Evolutionary conservation across 2,113 vertebrate species (phyloP), one percentile per base, ranked within the genome.

Genomic region (Osmerus mordax): DNA sequence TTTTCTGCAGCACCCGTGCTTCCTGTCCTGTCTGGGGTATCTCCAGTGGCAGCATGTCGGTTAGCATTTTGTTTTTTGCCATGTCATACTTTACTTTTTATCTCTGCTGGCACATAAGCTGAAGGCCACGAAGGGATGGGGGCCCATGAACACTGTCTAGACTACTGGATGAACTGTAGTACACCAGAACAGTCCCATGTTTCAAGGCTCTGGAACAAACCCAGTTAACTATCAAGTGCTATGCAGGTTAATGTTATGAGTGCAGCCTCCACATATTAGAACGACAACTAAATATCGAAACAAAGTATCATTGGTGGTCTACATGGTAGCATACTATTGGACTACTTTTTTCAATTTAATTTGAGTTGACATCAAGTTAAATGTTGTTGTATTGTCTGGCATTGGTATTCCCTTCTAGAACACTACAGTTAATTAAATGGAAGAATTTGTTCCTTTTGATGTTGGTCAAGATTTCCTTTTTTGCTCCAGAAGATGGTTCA

Each of bases 31-130:
- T 79, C 63, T 65, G 61, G 47, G 69, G 67, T 65, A 72, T 75
- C 23, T 60, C 56, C 62, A 60, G 66, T 67, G 70, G 75, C 71
- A 65, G 55, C 56, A 64, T n/a, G 56, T 47, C 14, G 16, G 32
- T 28, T 71, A 28, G 23, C 7, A 53, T 58, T 62, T 72, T 13
- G 29, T 53, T 18, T 87, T 83, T 73, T 77, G 81, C 83, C 12
- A 9, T 78, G 84, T 87, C 89, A 87, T 64, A 59, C 52, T 58
- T 58, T 8, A 13, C 41, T 5, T 47, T 85, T 83, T 81, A 86
- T 89, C 87, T 88, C 66, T 29, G 32, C 69, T 69, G 75, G 78
- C 70, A 83, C 75, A 73, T 73, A 70, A 83, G 79, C 64, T 67
- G 66, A 76, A 81, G 61, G 65, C 68, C 53, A 14, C 70, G 8